These are phyloP conservation scores for Amiota minor DNA, from an alignment of 2,888 invertebrate genomes.

Conservation along the genomic window DNA sequence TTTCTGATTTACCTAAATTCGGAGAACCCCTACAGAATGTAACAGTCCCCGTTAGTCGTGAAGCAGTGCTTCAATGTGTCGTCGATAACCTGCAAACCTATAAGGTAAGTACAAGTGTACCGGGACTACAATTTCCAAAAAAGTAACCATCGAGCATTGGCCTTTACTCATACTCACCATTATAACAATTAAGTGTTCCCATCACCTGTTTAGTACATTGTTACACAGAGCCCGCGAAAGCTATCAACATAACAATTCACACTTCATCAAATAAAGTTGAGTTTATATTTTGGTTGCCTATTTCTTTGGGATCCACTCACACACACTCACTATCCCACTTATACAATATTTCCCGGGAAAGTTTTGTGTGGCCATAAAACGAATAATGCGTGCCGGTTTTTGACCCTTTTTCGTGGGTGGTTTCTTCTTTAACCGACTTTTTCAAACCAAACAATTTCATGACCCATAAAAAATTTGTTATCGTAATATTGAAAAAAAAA, in stretches of 20 bases:
- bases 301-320: conserved; percentile 41
- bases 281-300: conserved; percentile 17
- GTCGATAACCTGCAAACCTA: conserved; percentile 81
- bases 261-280: conserved; percentile 59
- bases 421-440: too few relatives aligned
- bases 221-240: conserved; percentile 18
- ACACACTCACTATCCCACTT: conserved; percentile 50
- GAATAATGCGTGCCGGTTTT: conserved; percentile 51
- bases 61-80: conserved; percentile 80
- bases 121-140: conserved; percentile 25
- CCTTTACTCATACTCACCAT: neutral
- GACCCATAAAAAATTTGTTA: conserved; percentile 40
- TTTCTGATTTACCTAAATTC: conserved; percentile 78
- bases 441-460: conserved; percentile 35
- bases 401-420: conserved; percentile 47
- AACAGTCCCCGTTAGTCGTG: conserved; percentile 80
- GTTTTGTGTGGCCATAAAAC: conserved; percentile 44
- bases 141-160: neutral
- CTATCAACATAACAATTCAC: conserved; percentile 56
- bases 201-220: conserved; percentile 17
- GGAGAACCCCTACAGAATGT: conserved; percentile 80
- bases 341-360: conserved; percentile 46
- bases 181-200: conserved; percentile 25
- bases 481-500: conserved; percentile 47
- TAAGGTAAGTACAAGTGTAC: conserved; percentile 75